A percentile compares a stretch with the other conserved stretches of the same genome.
phyloP scores from a whole-genome alignment of 2,888 invertebrate genomes.

The Drosophila algonquin region DNA sequence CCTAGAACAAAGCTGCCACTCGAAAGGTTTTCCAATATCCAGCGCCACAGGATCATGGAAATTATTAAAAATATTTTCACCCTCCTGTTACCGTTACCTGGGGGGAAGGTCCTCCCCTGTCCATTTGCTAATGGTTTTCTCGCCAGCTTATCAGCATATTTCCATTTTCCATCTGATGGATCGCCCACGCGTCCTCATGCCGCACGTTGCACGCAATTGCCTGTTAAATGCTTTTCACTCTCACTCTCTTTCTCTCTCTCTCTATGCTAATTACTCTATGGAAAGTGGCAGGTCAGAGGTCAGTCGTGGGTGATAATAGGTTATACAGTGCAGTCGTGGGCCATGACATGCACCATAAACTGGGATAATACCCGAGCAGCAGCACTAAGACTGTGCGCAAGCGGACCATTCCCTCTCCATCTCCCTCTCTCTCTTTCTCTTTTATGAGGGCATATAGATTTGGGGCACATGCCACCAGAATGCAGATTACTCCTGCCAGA shows the following conservation, averaged over 20 bases:
- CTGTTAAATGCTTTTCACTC: constrained; percentile 50
- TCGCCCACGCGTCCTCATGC: constrained; percentile 41
- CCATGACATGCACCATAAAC: constrained; percentile 47
- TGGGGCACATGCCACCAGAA: constrained; percentile 17
- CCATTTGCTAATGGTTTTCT: constrained; percentile 66
- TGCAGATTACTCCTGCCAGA: neutral
- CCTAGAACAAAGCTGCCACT: constrained; percentile 51
- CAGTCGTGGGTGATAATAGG: neutral
- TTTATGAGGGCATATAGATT: constrained; percentile 6
- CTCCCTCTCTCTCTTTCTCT: neutral
- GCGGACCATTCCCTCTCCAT: constrained; percentile 7
- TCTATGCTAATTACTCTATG: constrained; percentile 53
- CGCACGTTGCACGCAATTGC: constrained; percentile 44
- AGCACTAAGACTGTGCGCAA: constrained; percentile 9
- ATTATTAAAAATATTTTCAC: constrained; percentile 61
- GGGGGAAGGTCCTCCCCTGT: neutral
- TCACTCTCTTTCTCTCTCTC: constrained; percentile 12
- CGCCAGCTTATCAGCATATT: constrained; percentile 64
- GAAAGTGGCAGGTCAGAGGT: constrained; percentile 17
- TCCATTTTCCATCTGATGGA: constrained; percentile 42
- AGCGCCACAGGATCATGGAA: constrained; percentile 62
- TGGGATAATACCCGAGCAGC: constrained; percentile 39
- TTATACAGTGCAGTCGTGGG: constrained; percentile 10
- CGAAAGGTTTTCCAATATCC: constrained; percentile 49
- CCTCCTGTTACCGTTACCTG: constrained; percentile 12